Evolutionary conservation across 64 coral and sea anemone species (phyloP).

Genomic region (Porites australiensis): DNA sequence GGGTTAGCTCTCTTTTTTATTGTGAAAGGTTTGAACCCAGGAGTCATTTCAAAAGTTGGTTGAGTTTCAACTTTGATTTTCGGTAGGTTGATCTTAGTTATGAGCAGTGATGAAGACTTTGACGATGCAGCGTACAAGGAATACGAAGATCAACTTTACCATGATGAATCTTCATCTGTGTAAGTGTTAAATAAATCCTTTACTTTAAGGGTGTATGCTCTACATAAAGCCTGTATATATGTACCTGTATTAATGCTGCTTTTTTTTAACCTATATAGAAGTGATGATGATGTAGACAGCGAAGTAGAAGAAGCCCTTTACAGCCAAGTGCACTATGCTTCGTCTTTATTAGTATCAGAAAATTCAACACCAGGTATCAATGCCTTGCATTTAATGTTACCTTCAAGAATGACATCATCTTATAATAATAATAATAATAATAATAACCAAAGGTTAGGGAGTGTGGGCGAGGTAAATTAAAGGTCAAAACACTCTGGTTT

Average conservation of each 20-base stretch:
- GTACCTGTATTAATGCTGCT: background rate
- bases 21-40: too few relatives aligned
- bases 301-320: constrained; percentile 64
- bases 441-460: too few relatives aligned
- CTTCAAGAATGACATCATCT: too few relatives aligned
- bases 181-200: background rate
- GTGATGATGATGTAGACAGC: constrained; percentile 49
- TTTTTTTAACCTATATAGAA: background rate
- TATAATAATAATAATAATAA: too few relatives aligned
- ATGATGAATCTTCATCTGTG: constrained; percentile 33
- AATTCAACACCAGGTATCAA: background rate
- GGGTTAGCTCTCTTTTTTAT: too few relatives aligned
- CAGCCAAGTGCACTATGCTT: constrained; percentile 67
- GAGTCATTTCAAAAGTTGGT: too few relatives aligned
- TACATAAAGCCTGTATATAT: too few relatives aligned
- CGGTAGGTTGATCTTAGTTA: background rate
- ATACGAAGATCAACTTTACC: constrained; percentile 68
- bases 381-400: too few relatives aligned
- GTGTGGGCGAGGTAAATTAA: too few relatives aligned
- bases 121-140: constrained; percentile 50
- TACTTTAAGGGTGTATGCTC: too few relatives aligned
- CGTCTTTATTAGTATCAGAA: constrained; percentile 35
- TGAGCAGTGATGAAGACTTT: constrained; percentile 73
- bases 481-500: too few relatives aligned
- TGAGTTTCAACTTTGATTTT: background rate